Base-by-base conservation (phyloP, 2,113 vertebrate species). In the Bufo bufo region DNA sequence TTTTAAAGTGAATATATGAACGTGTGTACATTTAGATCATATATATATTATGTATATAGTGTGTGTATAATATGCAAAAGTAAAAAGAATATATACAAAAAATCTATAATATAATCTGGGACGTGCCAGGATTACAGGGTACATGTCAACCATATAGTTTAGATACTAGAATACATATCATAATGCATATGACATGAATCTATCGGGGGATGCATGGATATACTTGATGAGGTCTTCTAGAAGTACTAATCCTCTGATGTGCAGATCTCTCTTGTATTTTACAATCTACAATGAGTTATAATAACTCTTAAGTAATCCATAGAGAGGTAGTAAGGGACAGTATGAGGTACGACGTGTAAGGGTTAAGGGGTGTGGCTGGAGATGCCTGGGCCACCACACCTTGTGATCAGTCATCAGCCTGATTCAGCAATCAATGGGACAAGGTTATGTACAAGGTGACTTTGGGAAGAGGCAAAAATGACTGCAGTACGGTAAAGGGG, bases 391-490 rank as follows among this genome's bases (percentile, higher is more conserved):
- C 20, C 23, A 56, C 50, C 54, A 47, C 79, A 82, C 69, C 69
- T 49, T 88, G 16, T 77, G 56, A 56, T 84, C 87, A 77, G 87
- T 61, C 80, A 50, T 87, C 20, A 61, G 14, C 52, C 69, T 77
- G 69, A 88, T 77, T 83, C 71, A 75, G 71, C 71, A 65, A 84
- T 84, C 86, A 82, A 82, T 87, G 77, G 50, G 14, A 69, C 72
- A 84, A 84, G 81, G 87, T 88, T 77, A 77, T 61, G 47, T 17
- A 84, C 87, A 88, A 88, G 87, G 87, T 88, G 87, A 84, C 87
- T 59, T 88, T 88, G 71, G 59, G 59, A 69, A 65, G 20, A 80
- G 17, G 56, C 3, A 81, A 66, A 77, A 88, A 69, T 75, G 11
- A 50, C 87, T 77, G 87, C 87, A 84, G 87, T 78, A 65, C 59